These are phyloP conservation scores for Diadegma fenestrale DNA, from an alignment of 2,888 invertebrate species.

Conservation along the genomic window DNA sequence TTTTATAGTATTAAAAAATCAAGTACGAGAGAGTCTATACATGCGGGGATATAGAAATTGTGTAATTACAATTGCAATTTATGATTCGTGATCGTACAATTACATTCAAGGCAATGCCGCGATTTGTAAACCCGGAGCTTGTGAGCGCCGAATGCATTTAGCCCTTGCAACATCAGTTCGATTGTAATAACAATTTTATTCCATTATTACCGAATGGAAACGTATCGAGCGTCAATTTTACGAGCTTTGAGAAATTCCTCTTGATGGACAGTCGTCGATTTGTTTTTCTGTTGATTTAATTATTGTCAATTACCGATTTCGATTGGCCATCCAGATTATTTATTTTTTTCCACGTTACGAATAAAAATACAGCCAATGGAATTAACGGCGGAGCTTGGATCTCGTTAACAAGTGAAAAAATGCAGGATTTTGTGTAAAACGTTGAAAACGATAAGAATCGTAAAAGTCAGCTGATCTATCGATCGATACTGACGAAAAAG, in stretches of 20 bases:
- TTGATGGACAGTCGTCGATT: background rate
- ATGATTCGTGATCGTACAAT: slow-evolving; percentile 54
- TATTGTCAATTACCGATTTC: background rate
- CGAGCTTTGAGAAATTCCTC: background rate
- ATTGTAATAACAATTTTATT: slow-evolving; percentile 19
- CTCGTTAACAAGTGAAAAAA: background rate
- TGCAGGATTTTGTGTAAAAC: background rate
- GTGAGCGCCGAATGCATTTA: slow-evolving; percentile 10
- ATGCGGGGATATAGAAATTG: slow-evolving; percentile 22
- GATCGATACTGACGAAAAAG: background rate
- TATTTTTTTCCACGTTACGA: background rate
- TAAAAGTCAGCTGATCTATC: slow-evolving; percentile 5
- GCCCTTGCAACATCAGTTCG: slow-evolving; percentile 8
- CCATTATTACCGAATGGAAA: background rate
- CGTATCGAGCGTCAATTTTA: background rate
- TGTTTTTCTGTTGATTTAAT: background rate
- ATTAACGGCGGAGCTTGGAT: background rate
- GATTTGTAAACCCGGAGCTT: slow-evolving; percentile 5
- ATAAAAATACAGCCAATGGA: background rate
- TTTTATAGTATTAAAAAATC: slow-evolving; percentile 9
- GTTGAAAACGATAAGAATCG: background rate
- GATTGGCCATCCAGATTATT: background rate
- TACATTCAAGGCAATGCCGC: slow-evolving; percentile 41
- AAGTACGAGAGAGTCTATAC: slow-evolving; percentile 41
- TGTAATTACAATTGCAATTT: slow-evolving; percentile 53